phyloP scores from a whole-genome alignment of 2,888 invertebrate species.

The Cerceris ruficornis region DNA sequence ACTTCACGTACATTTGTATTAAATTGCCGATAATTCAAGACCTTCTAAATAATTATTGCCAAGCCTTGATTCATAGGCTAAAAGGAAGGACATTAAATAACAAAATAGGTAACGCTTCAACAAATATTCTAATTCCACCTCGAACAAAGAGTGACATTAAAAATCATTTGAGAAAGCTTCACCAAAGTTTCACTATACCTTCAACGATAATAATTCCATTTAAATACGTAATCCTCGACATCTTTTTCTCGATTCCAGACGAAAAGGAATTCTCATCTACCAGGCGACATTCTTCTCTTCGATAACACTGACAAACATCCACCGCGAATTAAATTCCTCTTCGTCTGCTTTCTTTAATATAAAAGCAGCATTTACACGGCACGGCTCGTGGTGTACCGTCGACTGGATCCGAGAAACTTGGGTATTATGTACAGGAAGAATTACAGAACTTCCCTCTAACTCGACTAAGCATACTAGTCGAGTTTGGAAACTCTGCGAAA shows the following conservation, averaged over 20 bases:
- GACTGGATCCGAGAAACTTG: conserved; percentile 27
- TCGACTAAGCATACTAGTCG: conserved; percentile 11
- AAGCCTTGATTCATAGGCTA: too few species aligned
- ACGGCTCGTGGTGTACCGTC: not conserved
- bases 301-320: conserved; percentile 17
- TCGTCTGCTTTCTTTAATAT: conserved; percentile 8
- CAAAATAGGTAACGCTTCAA: too few species aligned
- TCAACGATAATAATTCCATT: too few species aligned
- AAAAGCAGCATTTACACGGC: conserved; percentile 15
- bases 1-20: too few species aligned
- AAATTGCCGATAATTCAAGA: too few species aligned
- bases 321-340: conserved; percentile 36
- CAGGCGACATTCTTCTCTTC: conserved; percentile 1
- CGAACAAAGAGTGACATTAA: too few species aligned
- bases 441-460: conserved; percentile 32
- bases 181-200: too few species aligned
- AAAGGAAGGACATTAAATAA: too few species aligned
- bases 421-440: conserved; percentile 43
- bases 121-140: too few species aligned
- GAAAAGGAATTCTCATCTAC: not conserved
- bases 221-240: too few species aligned
- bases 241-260: too few species aligned
- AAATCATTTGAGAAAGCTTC: not conserved
- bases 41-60: too few species aligned
- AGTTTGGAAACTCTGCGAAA: conserved; percentile 13